Evolutionary conservation across 2,888 invertebrate species (phyloP).

Genomic region (Ditula angustiorana): DNA sequence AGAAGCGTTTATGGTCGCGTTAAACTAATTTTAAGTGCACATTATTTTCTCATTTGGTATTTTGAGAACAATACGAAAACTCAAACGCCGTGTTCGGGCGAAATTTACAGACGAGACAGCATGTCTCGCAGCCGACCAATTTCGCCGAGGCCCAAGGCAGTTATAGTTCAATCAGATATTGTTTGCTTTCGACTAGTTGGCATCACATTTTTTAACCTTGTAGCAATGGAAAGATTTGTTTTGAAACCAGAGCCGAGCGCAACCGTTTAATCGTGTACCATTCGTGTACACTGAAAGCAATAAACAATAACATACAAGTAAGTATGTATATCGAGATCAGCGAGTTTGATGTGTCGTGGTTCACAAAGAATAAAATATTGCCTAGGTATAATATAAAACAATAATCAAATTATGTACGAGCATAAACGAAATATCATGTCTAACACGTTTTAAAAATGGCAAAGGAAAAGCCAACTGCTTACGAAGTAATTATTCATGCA

Average conservation of each 20-base stretch:
- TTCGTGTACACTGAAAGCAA: conserved; percentile 4
- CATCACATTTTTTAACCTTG: conserved; percentile 7
- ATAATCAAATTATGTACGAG: background rate
- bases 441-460: conserved; percentile 11
- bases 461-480: conserved; percentile 21
- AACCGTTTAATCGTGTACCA: conserved; percentile 2
- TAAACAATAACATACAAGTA: background rate
- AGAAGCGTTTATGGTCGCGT: conserved; percentile 36
- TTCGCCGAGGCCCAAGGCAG: background rate
- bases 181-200: conserved; percentile 2
- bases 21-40: conserved; percentile 29
- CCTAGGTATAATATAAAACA: background rate
- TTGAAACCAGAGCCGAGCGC: background rate
- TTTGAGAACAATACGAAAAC: conserved; percentile 31
- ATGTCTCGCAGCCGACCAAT: background rate
- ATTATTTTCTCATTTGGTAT: conserved; percentile 33
- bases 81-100: background rate
- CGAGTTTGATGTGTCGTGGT: background rate
- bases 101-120: conserved; percentile 15
- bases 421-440: conserved; percentile 9
- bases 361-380: background rate
- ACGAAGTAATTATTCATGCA: conserved; percentile 17
- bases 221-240: conserved; percentile 2
- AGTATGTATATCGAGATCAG: background rate
- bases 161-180: conserved; percentile 12